Conservation (phyloP, 2,113 vertebrate species). For the Ia io region DNA sequence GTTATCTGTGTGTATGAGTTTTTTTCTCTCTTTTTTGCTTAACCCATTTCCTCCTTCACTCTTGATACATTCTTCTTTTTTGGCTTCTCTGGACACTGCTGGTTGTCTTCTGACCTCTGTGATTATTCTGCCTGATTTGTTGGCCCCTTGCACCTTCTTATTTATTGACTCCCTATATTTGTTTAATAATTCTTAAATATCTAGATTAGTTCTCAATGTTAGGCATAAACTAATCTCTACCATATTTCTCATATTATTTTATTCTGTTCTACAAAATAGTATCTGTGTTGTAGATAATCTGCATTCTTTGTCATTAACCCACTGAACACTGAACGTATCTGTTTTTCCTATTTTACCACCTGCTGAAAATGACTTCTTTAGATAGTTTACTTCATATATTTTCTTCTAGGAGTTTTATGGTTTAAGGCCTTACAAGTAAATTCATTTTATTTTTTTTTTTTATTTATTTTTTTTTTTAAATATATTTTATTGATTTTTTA, state of each 20-base stretch:
- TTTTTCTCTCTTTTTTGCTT: no score
- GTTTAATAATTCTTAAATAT: background rate
- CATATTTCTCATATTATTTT: background rate
- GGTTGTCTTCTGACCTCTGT: no score
- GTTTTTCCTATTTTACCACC: background rate
- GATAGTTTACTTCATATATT: background rate
- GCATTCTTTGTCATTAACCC: background rate
- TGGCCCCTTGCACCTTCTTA: background rate
- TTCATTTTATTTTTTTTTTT: no score
- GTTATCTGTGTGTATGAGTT: no score
- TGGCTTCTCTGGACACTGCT: no score
- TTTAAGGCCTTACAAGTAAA: background rate
- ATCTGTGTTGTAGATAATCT: background rate
- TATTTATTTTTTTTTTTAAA: no score
- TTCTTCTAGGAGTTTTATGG: background rate
- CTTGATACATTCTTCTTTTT: no score
- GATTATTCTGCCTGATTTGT: no score
- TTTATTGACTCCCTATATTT: background rate
- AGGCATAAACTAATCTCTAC: background rate
- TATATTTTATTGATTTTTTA: no score
- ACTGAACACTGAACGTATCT: background rate
- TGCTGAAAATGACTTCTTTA: background rate
- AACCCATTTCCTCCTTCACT: no score
- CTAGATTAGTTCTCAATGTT: background rate
- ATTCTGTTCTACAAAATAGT: background rate